A percentile compares a stretch with the other conserved stretches of the same genome.
These are phyloP conservation scores for Myanophis thanlyinensis DNA, from an alignment of 2,113 vertebrate genomes.

Conservation along the genomic window DNA sequence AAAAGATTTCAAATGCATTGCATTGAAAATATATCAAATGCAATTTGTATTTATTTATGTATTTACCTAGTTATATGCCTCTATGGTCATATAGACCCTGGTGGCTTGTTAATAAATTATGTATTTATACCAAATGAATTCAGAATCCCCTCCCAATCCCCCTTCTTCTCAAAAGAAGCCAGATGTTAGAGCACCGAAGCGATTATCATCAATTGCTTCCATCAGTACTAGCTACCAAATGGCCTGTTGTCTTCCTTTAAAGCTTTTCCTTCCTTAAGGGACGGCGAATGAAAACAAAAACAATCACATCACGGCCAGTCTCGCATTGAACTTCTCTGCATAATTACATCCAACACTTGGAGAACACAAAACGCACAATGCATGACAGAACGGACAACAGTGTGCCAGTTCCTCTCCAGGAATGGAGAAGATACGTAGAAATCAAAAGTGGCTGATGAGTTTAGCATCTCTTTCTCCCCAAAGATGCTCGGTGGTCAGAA, in stretches of 20 bases:
- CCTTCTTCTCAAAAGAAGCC: not conserved
- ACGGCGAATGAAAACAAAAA: not conserved
- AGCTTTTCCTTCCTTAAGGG: not conserved
- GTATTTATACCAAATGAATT: not conserved
- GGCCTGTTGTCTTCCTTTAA: not conserved
- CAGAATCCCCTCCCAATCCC: not conserved
- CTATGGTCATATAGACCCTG: not conserved
- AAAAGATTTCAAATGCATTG: not conserved
- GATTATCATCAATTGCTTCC: not conserved
- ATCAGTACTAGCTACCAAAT: not conserved
- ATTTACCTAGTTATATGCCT: not conserved
- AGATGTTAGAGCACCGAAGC: not conserved
- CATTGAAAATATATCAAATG: not conserved
- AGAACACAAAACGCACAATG: not conserved
- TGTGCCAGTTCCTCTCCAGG: not conserved
- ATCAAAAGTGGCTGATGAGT: not conserved
- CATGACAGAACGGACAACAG: not conserved
- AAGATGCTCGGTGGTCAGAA: slow-evolving; percentile 31
- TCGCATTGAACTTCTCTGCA: not conserved
- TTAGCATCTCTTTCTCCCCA: slow-evolving; percentile 28
- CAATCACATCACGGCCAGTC: not conserved
- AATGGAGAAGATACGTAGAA: not conserved
- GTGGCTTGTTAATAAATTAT: not conserved
- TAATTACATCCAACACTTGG: not conserved
- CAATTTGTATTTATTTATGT: not conserved